These are phyloP conservation scores for Tethea ocularis DNA, from an alignment of 2,888 invertebrate genomes.

Conservation along the genomic window DNA sequence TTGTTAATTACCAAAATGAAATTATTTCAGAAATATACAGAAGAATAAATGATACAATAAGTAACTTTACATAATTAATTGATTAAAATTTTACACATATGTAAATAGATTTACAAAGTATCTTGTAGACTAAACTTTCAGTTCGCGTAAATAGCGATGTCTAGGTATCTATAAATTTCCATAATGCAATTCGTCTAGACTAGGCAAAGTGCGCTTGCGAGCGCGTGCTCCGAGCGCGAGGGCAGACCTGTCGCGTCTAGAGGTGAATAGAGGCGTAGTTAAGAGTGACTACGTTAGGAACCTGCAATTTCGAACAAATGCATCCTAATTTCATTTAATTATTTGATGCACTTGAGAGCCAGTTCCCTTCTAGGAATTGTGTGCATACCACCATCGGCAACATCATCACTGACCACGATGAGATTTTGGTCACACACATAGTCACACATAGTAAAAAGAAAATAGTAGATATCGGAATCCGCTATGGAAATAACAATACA, in stretches of 20 bases:
- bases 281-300: slow-evolving; percentile 38
- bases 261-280: slow-evolving; percentile 63
- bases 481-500: not conserved
- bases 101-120: not conserved
- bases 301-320: slow-evolving; percentile 28
- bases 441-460: too few species aligned
- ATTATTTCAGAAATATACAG: too few species aligned
- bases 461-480: not conserved
- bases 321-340: not conserved
- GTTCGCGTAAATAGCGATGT: slow-evolving; percentile 55
- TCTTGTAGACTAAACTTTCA: slow-evolving; percentile 35
- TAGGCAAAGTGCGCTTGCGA: slow-evolving; percentile 64
- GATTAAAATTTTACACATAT: not conserved
- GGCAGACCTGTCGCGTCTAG: slow-evolving; percentile 53
- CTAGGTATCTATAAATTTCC: slow-evolving; percentile 67
- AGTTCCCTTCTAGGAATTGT: too few species aligned
- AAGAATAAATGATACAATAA: too few species aligned
- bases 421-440: too few species aligned
- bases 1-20: too few species aligned
- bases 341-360: too few species aligned
- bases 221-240: slow-evolving; percentile 50
- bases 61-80: too few species aligned
- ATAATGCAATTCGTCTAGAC: slow-evolving; percentile 83
- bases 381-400: too few species aligned
- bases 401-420: too few species aligned